Conservation (phyloP, 2,797 vertebrate species). For the Catostomus latipinnis region DNA sequence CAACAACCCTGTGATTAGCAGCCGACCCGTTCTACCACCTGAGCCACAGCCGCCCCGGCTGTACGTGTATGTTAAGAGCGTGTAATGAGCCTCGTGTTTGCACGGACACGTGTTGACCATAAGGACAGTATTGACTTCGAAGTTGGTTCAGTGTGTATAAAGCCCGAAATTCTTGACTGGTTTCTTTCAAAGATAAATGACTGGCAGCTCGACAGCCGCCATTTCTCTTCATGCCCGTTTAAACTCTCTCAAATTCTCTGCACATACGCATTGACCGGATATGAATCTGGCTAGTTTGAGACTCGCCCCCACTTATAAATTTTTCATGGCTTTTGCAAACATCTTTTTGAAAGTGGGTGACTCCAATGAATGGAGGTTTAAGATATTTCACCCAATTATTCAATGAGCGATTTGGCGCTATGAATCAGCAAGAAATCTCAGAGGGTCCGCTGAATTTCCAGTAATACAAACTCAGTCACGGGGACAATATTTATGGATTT, state of each 20-base stretch:
- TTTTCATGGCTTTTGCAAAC: too few species aligned
- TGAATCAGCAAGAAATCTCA: slow-evolving; percentile 21
- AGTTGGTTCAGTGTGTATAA: not conserved
- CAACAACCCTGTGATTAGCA: too few species aligned
- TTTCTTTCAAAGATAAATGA: slow-evolving; percentile 29
- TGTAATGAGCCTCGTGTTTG: too few species aligned
- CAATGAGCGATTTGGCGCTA: not conserved
- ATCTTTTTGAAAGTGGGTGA: not conserved
- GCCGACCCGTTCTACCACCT: too few species aligned
- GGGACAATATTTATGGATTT: slow-evolving; percentile 44
- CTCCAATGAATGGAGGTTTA: slow-evolving; percentile 23
- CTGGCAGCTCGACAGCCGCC: slow-evolving; percentile 6
- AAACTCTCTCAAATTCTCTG: slow-evolving; percentile 22
- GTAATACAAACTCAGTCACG: slow-evolving; percentile 42
- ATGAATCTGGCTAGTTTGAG: too few species aligned
- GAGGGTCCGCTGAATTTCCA: slow-evolving; percentile 29
- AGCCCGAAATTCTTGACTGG: not conserved
- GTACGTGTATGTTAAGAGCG: too few species aligned
- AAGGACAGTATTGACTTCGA: not conserved
- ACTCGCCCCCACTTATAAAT: too few species aligned
- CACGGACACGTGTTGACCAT: too few species aligned
- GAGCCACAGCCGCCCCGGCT: too few species aligned
- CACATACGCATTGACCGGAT: not conserved
- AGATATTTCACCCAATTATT: slow-evolving; percentile 33
- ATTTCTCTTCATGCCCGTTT: slow-evolving; percentile 33